Evolutionary conservation across 2,888 invertebrate genomes (phyloP).

Genomic region (Clunio marinus): DNA sequence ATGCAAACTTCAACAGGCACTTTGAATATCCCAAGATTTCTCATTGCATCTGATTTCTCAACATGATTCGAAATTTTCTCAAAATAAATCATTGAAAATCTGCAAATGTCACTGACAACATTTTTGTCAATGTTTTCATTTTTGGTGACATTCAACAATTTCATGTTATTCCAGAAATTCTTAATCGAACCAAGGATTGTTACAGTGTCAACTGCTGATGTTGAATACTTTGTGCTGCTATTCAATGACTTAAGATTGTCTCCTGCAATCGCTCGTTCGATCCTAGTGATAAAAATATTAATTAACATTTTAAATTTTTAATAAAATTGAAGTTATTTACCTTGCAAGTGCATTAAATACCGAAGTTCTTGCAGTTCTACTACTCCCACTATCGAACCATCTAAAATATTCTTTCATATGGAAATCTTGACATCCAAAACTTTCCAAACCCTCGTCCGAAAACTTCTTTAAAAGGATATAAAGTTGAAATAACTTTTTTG

Average conservation of each 20-base stretch:
- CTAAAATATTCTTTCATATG: constrained; percentile 3
- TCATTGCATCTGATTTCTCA: constrained; percentile 1
- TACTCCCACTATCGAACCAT: constrained; percentile 5
- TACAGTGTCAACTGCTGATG: constrained; percentile 12
- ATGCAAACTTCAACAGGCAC: constrained; percentile 1
- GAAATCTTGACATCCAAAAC: neutral
- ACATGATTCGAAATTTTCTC: neutral
- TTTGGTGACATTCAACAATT: neutral
- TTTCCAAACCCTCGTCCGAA: constrained; percentile 11
- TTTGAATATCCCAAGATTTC: constrained; percentile 17
- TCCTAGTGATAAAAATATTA: constrained; percentile 15
- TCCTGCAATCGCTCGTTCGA: neutral
- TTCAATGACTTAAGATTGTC: constrained; percentile 11
- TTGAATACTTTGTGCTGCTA: neutral
- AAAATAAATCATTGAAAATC: constrained; percentile 7
- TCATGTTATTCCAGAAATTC: constrained; percentile 6
- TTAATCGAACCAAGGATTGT: constrained; percentile 12
- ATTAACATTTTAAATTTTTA: neutral
- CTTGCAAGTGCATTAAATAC: constrained; percentile 6
- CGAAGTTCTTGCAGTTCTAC: constrained; percentile 1
- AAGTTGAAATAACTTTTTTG: constrained; percentile 11
- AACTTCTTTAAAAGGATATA: neutral
- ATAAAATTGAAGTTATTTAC: neutral
- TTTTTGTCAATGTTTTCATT: neutral
- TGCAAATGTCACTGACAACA: neutral